A percentile compares a stretch with the other conserved stretches of the same genome.
Evolutionary conservation across 2,888 invertebrate genomes (phyloP).

Genomic region (Adela reaumurella): DNA sequence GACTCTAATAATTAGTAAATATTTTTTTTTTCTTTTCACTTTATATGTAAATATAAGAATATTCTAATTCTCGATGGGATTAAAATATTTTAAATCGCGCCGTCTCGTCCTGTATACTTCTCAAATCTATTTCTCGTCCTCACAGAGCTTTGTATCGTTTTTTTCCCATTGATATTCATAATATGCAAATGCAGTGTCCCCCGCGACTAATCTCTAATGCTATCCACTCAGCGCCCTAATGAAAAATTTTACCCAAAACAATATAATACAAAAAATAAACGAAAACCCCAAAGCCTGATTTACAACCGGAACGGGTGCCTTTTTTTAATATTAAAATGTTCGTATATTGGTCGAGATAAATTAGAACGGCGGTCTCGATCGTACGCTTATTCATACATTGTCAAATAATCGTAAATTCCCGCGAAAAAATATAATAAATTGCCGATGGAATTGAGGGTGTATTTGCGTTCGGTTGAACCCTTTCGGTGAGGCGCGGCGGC

Average conservation of each 20-base stretch:
- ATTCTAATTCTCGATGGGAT: no score
- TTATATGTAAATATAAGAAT: no score
- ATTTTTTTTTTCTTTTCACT: no score
- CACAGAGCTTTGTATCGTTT: neutral
- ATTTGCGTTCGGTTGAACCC: constrained; percentile 2
- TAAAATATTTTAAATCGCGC: no score
- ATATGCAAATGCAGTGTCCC: neutral
- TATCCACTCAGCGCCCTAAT: neutral
- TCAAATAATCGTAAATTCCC: constrained; percentile 54
- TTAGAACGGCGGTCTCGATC: constrained; percentile 35
- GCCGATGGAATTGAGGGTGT: constrained; percentile 42
- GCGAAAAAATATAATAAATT: constrained; percentile 57
- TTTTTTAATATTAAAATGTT: constrained; percentile 6
- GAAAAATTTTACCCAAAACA: neutral
- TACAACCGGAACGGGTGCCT: neutral
- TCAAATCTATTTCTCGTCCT: no score
- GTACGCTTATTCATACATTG: constrained; percentile 20
- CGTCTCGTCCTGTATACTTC: no score
- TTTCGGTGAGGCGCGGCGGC: neutral
- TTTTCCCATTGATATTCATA: neutral
- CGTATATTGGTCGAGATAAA: constrained; percentile 35
- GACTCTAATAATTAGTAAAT: no score
- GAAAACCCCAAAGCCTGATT: neutral
- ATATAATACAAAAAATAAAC: neutral
- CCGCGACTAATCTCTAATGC: neutral